Percentiles rank a stretch among this genome's conserved stretches.
These are phyloP conservation scores for Acholoe squamosa DNA, from an alignment of 2,888 invertebrate genomes.

Conservation along the genomic window DNA sequence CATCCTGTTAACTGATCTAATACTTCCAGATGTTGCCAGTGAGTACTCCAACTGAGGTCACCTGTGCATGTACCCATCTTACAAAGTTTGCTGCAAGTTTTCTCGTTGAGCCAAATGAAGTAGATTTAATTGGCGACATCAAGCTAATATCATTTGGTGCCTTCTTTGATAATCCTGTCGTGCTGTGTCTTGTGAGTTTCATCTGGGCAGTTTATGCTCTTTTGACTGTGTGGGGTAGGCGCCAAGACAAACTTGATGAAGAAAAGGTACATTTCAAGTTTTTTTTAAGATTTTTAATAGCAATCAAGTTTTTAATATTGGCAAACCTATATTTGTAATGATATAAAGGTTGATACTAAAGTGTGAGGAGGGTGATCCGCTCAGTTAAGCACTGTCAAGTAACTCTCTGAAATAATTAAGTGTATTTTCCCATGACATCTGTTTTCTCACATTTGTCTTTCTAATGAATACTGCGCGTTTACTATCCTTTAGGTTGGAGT, in stretches of 20 bases:
- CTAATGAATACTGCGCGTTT: too few species aligned
- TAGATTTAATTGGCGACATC: conserved; percentile 56
- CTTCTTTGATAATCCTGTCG: conserved; percentile 76
- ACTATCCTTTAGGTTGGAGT: conserved; percentile 71
- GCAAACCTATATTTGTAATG: too few species aligned
- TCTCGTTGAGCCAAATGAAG: conserved; percentile 59
- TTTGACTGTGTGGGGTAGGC: conserved; percentile 73
- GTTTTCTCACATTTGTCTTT: too few species aligned
- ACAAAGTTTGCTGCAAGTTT: conserved; percentile 38
- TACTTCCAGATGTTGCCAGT: neutral
- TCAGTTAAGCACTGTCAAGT: too few species aligned
- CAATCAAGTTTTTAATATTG: too few species aligned
- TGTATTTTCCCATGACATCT: too few species aligned
- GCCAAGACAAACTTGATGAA: conserved; percentile 72
- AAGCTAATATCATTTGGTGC: conserved; percentile 29
- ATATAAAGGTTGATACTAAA: too few species aligned
- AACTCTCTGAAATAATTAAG: too few species aligned
- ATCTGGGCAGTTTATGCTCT: conserved; percentile 75
- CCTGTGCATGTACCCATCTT: conserved; percentile 60
- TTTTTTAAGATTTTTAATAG: neutral
- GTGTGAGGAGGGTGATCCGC: too few species aligned
- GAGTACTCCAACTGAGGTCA: neutral
- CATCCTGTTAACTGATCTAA: too few species aligned
- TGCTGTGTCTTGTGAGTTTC: conserved; percentile 72
- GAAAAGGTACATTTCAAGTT: conserved; percentile 68